phyloP scores from a whole-genome alignment of 2,888 invertebrate genomes.

The Noctua janthina region DNA sequence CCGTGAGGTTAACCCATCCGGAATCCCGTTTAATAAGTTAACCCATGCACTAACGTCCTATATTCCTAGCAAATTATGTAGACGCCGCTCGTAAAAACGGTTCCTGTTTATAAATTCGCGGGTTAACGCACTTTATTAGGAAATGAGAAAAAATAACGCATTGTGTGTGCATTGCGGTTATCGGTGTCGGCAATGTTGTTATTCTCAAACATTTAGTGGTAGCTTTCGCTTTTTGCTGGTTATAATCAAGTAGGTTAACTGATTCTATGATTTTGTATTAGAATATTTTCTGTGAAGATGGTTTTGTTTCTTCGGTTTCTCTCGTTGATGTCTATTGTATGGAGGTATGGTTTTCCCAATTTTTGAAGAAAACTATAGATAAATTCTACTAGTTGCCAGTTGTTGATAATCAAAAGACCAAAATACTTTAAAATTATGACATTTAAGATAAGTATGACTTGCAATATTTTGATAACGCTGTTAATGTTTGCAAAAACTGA shows the following conservation, averaged over 20 bases:
- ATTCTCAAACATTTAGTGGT: conserved; percentile 54
- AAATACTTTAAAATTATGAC: not conserved
- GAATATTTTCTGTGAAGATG: conserved; percentile 30
- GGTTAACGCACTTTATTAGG: conserved; percentile 56
- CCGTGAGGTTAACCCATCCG: not conserved
- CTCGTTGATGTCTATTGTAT: conserved; percentile 78
- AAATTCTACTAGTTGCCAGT: no score
- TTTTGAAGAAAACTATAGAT: not conserved
- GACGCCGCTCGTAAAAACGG: conserved; percentile 33
- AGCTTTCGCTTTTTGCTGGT: conserved; percentile 60
- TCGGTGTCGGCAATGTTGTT: conserved; percentile 46
- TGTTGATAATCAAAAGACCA: conserved; percentile 6
- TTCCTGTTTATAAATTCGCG: conserved; percentile 39
- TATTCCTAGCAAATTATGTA: conserved; percentile 34
- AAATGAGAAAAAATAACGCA: conserved; percentile 61
- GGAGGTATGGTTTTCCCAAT: conserved; percentile 18
- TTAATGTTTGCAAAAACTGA: conserved; percentile 7
- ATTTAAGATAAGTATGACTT: not conserved
- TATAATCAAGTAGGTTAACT: conserved; percentile 53
- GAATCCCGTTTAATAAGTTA: conserved; percentile 1
- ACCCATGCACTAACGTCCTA: conserved; percentile 3
- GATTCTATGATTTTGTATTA: conserved; percentile 25
- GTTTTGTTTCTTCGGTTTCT: conserved; percentile 29
- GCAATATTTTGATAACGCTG: not conserved
- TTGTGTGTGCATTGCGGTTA: conserved; percentile 54